Conservation (phyloP, 2,113 vertebrate species). For the Eudyptes chrysolophus region DNA sequence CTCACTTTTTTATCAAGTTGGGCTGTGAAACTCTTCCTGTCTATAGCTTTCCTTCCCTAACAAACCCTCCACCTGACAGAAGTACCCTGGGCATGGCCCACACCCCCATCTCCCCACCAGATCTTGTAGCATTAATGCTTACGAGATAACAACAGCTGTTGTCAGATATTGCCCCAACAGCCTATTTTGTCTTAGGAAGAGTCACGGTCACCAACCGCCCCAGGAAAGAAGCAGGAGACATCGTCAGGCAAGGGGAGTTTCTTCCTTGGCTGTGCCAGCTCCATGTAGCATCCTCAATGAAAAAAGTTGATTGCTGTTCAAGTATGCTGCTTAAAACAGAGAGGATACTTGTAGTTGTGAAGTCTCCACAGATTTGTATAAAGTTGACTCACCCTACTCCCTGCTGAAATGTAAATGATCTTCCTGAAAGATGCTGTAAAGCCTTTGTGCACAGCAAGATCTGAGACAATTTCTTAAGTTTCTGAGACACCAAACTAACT, state of each 20-base stretch:
- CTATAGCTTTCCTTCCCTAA: background rate
- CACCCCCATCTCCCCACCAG: background rate
- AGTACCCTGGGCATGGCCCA: background rate
- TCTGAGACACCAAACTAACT: constrained; percentile 1
- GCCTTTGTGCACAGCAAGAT: background rate
- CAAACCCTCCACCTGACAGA: background rate
- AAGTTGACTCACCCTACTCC: background rate
- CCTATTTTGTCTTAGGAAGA: background rate
- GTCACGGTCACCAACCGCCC: background rate
- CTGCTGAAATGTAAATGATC: background rate
- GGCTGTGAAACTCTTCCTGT: background rate
- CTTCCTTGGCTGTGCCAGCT: background rate
- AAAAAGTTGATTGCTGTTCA: background rate
- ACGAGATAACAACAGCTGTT: background rate
- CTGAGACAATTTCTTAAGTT: background rate
- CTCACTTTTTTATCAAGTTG: background rate
- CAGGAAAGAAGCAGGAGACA: background rate
- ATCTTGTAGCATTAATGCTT: background rate
- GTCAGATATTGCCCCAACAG: background rate
- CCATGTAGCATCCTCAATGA: background rate
- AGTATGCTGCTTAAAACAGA: background rate
- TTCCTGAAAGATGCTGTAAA: background rate
- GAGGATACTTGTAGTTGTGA: background rate
- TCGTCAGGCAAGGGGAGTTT: background rate
- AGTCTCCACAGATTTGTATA: background rate